Percentiles rank a stretch among this genome's conserved stretches.
phyloP scores from a whole-genome alignment of 2,797 vertebrate species.

The Mus minutoides region DNA sequence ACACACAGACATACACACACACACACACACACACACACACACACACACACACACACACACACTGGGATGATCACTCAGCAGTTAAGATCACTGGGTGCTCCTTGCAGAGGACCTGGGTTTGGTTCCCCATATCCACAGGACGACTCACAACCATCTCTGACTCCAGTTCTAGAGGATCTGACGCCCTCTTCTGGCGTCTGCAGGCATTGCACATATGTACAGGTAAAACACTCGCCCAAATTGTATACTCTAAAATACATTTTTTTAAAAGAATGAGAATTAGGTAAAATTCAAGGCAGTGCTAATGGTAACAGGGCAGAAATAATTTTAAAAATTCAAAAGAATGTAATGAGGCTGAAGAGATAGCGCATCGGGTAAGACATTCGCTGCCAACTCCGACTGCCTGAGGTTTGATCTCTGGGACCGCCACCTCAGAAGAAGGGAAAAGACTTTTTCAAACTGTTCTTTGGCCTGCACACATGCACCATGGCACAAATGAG shows the following conservation, averaged over 20 bases:
- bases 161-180: background rate
- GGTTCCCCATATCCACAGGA: background rate
- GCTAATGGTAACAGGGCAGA: background rate
- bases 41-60: background rate
- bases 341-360: background rate
- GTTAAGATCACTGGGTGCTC: background rate
- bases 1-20: background rate
- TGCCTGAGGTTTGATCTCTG: background rate
- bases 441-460: background rate
- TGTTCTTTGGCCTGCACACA: background rate
- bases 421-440: background rate
- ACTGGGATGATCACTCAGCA: background rate
- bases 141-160: background rate
- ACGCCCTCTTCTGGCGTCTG: background rate
- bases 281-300: background rate
- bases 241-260: background rate
- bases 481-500: background rate
- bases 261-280: background rate
- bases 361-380: background rate
- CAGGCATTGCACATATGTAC: background rate
- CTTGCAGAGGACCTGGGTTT: background rate
- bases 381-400: background rate
- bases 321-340: background rate
- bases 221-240: background rate
- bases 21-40: background rate